Conservation (phyloP, 2,113 vertebrate genomes). For the Cranoglanis bouderius region DNA sequence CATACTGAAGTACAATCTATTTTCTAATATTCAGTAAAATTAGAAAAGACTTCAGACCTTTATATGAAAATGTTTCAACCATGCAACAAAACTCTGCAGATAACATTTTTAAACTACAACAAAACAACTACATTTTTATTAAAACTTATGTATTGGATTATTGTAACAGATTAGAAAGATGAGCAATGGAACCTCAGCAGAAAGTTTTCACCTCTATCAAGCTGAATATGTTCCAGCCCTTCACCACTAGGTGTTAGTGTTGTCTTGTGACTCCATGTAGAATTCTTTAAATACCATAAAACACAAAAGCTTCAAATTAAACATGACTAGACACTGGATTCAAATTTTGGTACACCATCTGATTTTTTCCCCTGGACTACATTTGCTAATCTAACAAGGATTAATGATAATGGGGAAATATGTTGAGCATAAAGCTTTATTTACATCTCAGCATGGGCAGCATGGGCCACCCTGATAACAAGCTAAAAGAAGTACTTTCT, state of each 20-base stretch:
- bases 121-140: background rate
- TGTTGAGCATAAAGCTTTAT: background rate
- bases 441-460: too few relatives aligned
- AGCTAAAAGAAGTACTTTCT: background rate
- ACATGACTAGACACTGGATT: background rate
- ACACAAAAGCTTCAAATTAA: background rate
- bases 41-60: background rate
- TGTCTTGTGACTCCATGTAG: background rate
- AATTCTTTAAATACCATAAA: background rate
- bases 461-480: background rate
- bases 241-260: conserved; percentile 50
- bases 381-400: background rate
- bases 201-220: background rate
- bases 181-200: background rate
- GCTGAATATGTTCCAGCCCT: background rate
- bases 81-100: background rate
- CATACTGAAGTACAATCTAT: background rate
- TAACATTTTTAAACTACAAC: background rate
- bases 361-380: background rate
- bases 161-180: background rate
- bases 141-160: background rate
- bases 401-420: background rate
- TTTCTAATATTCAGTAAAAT: background rate
- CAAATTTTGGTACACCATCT: background rate
- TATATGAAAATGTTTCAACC: background rate